Evolutionary conservation across 2,113 vertebrate species (phyloP), one percentile per base, ranked within the genome.

Genomic region (Lepisosteus osseus): DNA sequence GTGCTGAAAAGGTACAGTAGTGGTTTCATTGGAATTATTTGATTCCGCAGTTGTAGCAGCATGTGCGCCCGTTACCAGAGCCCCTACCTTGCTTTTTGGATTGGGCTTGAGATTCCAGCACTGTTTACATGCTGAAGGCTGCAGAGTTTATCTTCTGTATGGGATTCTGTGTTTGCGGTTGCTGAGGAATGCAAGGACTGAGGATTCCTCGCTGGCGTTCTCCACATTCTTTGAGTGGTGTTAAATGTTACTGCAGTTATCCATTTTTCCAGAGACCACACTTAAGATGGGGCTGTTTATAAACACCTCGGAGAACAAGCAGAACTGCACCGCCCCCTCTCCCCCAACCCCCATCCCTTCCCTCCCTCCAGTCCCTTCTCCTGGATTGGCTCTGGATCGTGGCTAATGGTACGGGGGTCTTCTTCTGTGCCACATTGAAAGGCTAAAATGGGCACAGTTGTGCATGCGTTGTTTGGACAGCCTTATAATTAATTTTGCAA

Each of bases 91-190:
- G 5, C 47, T 51, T 5, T 51, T 51, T 5, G 47, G 9, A 6
- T 51, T 5, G 47, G 47, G 47, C 1, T 54, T 69, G 69, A 80
- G 85, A 89, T 86, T 85, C 86, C 83, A 73, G 54, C 74, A 63
- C 79, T 84, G 84, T 87, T 89, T 81, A 87, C 86, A 83, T 78
- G n/a, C 12, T n/a, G 57, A 51, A 2, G 9, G 5, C 57, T 14
- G 72, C 65, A 73, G 77, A 82, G 79, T 89, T 89, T 84, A 86
- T 88, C 80, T 85, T 85, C 76, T 80, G 76, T 76, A 76, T 78
- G 81, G 77, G 74, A 77, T 72, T 79, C 71, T 75, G 76, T 91
- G 89, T 92, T 90, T 92, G 90, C 85, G 85, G 86, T 88, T 85
- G 86, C 47, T 47, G 73, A 82, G 85, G 84, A 89, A 90, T 83